phyloP scores from a whole-genome alignment of 1,140 invertebrate genomes.

The Andricus grossulariae region DNA sequence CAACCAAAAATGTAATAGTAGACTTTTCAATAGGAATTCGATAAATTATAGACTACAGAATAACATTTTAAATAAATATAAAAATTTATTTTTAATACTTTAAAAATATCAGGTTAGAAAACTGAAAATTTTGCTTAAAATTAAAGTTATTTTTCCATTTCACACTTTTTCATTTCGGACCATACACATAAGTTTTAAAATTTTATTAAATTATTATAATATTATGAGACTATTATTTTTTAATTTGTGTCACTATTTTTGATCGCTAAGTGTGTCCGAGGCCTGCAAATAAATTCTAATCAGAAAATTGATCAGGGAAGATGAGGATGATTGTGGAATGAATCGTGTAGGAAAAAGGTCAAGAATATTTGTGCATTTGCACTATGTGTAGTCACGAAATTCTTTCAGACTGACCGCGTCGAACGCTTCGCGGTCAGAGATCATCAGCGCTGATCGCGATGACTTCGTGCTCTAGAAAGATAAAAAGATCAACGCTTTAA shows the following conservation, averaged over 20 bases:
- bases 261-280: neutral
- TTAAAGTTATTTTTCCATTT: no score
- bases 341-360: neutral
- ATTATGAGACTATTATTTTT: neutral
- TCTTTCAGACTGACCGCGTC: slow-evolving; percentile 16
- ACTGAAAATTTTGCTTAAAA: no score
- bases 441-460: slow-evolving; percentile 8
- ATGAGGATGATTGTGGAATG: slow-evolving; percentile 14
- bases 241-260: neutral
- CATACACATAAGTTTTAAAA: no score
- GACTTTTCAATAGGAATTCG: no score
- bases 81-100: no score
- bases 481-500: slow-evolving; percentile 1
- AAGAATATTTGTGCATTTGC: neutral
- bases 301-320: neutral
- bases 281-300: neutral
- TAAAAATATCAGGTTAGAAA: no score
- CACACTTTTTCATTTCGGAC: no score
- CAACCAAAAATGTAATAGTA: no score
- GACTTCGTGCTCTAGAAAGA: slow-evolving; percentile 23
- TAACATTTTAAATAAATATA: no score
- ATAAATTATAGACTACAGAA: no score
- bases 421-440: slow-evolving; percentile 12
- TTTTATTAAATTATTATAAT: no score
- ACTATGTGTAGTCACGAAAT: slow-evolving; percentile 8